A percentile compares a stretch with the other conserved stretches of the same genome.
Evolutionary conservation across 2,797 vertebrate genomes (phyloP).

Genomic region (Rhinella marina): DNA sequence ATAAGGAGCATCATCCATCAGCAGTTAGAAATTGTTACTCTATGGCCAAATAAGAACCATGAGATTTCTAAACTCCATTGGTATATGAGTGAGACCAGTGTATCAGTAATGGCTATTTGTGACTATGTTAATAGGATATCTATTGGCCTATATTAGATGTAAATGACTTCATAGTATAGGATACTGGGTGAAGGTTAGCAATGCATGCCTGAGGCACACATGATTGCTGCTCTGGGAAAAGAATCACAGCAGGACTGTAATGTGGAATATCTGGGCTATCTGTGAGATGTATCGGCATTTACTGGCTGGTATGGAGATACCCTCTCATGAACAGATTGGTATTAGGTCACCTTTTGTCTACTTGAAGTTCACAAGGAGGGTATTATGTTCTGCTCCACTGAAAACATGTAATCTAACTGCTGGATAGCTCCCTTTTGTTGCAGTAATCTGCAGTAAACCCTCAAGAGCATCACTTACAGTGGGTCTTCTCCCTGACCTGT

Average conservation of each 20-base stretch:
- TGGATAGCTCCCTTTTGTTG: conserved; percentile 15
- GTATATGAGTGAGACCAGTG: not conserved
- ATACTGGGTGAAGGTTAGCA: conserved; percentile 5
- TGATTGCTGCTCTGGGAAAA: not conserved
- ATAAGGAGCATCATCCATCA: not conserved
- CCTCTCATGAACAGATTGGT: not conserved
- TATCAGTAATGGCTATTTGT: not conserved
- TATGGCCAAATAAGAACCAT: not conserved
- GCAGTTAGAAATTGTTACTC: not conserved
- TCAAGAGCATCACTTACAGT: not conserved
- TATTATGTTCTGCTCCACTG: not conserved
- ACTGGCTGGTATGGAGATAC: not conserved
- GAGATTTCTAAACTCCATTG: not conserved
- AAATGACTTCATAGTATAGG: not conserved
- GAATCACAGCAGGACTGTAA: not conserved
- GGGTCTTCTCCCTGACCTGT: not conserved
- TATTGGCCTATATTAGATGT: not conserved
- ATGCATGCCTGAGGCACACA: not conserved
- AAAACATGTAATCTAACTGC: not conserved
- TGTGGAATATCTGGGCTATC: not conserved
- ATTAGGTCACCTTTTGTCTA: not conserved
- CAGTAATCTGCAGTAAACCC: not conserved
- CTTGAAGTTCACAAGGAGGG: not conserved
- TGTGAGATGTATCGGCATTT: not conserved
- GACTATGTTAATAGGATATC: not conserved